Conservation (phyloP, 2,888 invertebrate genomes). For the Carpatolechia fugitivella region DNA sequence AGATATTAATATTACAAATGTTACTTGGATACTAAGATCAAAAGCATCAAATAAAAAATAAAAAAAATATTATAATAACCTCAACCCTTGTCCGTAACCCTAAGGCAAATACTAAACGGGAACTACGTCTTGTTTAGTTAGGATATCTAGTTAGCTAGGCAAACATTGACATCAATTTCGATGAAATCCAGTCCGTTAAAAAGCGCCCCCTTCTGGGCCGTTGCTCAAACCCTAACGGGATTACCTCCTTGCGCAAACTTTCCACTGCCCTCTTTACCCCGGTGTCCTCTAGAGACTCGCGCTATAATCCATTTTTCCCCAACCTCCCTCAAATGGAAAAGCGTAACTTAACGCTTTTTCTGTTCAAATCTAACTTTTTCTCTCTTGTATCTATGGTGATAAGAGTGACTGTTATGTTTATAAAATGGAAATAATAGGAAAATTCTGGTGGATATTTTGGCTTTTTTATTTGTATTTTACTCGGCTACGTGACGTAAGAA, state of each 20-base stretch:
- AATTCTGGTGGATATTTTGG: not conserved
- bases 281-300: not conserved
- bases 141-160: not conserved
- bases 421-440: not conserved
- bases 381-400: not conserved
- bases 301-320: constrained; percentile 65
- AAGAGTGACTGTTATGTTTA: not conserved
- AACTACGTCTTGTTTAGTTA: not conserved
- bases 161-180: not conserved
- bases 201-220: not conserved
- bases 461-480: not conserved
- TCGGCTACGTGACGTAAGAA: not conserved
- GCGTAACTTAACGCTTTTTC: not conserved
- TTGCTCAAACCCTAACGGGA: constrained; percentile 2
- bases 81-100: not conserved
- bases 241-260: constrained; percentile 12
- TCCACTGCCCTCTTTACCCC: constrained; percentile 3
- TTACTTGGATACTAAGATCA: too few species aligned
- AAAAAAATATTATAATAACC: not conserved
- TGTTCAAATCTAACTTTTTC: not conserved
- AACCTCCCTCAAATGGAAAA: constrained; percentile 48
- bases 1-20: too few species aligned
- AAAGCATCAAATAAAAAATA: too few species aligned
- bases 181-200: constrained; percentile 1
- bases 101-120: not conserved